Evolutionary conservation across 2,888 invertebrate species (phyloP).

Genomic region (Sinohyriopsis cumingii): DNA sequence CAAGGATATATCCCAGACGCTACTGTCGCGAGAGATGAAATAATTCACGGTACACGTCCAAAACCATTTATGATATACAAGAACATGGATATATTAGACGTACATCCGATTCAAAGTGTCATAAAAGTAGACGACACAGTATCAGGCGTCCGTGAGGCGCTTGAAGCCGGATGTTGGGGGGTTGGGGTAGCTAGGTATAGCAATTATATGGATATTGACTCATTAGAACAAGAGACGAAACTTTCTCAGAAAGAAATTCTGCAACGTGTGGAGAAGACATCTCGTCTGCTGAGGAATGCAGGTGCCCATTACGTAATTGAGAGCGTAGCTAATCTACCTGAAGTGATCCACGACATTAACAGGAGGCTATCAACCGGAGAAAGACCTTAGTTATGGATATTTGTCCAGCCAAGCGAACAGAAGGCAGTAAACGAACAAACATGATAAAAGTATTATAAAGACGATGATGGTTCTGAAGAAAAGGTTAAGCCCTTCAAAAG

Average conservation of each 20-base stretch:
- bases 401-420: too few species aligned
- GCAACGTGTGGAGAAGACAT: conserved; percentile 46
- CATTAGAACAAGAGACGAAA: conserved; percentile 53
- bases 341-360: conserved; percentile 66
- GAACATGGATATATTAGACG: conserved; percentile 68
- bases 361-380: conserved; percentile 60
- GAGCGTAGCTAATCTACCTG: conserved; percentile 64
- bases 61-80: conserved; percentile 70
- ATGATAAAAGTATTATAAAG: too few species aligned
- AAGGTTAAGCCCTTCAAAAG: too few species aligned
- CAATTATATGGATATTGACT: conserved; percentile 68
- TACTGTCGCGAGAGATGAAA: conserved; percentile 68
- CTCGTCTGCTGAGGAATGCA: conserved; percentile 58
- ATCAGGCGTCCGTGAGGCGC: conserved; percentile 66
- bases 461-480: too few species aligned
- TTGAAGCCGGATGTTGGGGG: conserved; percentile 70
- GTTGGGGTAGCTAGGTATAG: conserved; percentile 68
- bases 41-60: conserved; percentile 66
- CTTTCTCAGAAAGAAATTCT: conserved; percentile 55
- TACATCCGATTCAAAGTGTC: conserved; percentile 63
- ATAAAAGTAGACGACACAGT: conserved; percentile 70
- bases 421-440: too few species aligned
- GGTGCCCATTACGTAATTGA: conserved; percentile 71
- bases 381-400: conserved; percentile 41
- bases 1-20: conserved; percentile 67